Conservation (phyloP, 1,140 invertebrate species). For the Theocolax elegans region DNA sequence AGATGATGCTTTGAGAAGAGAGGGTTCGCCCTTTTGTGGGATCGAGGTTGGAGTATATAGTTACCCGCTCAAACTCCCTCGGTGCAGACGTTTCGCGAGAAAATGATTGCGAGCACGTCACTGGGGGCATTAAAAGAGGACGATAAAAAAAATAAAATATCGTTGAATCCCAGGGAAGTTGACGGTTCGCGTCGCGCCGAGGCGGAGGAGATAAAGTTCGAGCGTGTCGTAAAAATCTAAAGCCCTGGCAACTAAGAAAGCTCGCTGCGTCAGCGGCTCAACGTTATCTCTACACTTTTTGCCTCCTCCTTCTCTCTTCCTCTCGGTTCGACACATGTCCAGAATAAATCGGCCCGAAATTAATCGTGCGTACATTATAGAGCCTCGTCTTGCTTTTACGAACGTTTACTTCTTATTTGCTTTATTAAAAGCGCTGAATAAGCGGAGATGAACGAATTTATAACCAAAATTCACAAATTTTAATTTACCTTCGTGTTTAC, state of each 20-base stretch:
- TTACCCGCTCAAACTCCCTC: neutral
- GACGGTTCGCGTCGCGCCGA: neutral
- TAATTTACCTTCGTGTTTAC: too few species aligned
- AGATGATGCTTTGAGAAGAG: too few species aligned
- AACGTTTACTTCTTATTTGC: too few species aligned
- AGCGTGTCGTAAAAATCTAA: conserved; percentile 29
- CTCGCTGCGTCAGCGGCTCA: conserved; percentile 18
- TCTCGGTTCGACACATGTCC: conserved; percentile 18
- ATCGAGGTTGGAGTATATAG: neutral
- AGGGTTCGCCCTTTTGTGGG: neutral
- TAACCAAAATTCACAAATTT: too few species aligned
- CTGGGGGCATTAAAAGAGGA: conserved; percentile 1
- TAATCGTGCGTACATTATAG: conserved; percentile 18
- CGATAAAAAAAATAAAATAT: conserved; percentile 25
- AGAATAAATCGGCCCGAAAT: conserved; percentile 16
- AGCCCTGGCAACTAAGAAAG: conserved; percentile 21
- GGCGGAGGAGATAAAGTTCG: conserved; percentile 4
- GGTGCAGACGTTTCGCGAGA: neutral
- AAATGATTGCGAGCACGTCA: conserved; percentile 21
- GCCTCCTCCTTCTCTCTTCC: neutral
- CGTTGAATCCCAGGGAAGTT: neutral
- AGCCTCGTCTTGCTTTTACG: neutral
- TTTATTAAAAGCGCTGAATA: too few species aligned
- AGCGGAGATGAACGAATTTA: too few species aligned
- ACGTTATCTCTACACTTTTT: neutral